Evolutionary conservation across 2,113 vertebrate species (phyloP), one percentile per base, ranked within the genome.

Genomic region (Lophura nycthemera): DNA sequence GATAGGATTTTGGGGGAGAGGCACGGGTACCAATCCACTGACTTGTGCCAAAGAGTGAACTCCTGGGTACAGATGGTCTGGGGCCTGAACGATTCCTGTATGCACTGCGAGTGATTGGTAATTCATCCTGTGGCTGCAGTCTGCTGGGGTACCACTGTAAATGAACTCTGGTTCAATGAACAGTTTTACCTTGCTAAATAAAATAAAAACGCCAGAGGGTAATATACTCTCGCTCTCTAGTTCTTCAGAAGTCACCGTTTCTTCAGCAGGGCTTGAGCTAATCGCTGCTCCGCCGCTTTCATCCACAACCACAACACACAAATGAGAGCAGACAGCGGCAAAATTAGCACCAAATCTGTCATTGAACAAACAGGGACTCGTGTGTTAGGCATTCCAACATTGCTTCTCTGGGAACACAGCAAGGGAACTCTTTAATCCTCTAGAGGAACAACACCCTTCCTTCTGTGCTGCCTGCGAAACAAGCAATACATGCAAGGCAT

Each of bases 201-300:
- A 95, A 97, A 97, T 76, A 88, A 95, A 97, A 96, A 90, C 38
- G 57, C 86, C 77, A 93, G 86, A 52, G 75, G 93, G 77, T 90
- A 96, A 96, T 95, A 92, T 72, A 95, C 86, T 88, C 88, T 80
- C 56, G 30, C 64, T 90, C 87, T 57, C 88, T 71, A 80, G 65
- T 83, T 96, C 86, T 87, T 91, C 79, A 80, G 81, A 96, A 94
- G 95, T 50, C 80, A 82, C 45, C 13, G 63, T 48, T 73, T 69
- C 65, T 82, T 64, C 57, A 89, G 52, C 36, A 90, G 73, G 83
- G 76, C 75, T 86, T 93, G 92, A 97, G 89, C 86, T 96, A 96
- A 96, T 92, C 83, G 84, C 63, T 2, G 8, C 83, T 81, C 72
- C 50, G 70, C 30, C 93, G 78, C 95, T 94, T 96, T 95, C 92